A percentile compares a stretch with the other conserved stretches of the same genome.
Evolutionary conservation across 2,797 vertebrate species (phyloP).

Genomic region (Vespertilio murinus): DNA sequence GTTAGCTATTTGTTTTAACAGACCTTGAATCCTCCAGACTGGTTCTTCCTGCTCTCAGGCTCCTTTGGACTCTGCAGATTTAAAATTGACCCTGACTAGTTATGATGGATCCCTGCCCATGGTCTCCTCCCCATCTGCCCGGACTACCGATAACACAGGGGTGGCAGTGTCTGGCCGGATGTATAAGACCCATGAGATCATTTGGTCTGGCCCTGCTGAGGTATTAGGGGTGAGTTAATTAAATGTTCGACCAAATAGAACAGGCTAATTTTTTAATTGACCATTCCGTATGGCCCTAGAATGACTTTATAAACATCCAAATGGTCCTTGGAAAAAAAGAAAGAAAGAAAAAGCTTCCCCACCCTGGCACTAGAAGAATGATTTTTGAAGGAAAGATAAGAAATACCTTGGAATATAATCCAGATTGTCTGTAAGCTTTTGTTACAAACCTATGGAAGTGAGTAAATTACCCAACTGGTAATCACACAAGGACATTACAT

Average conservation of each 20-base stretch:
- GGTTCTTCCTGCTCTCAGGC: neutral
- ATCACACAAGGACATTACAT: neutral
- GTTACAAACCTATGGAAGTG: neutral
- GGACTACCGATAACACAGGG: neutral
- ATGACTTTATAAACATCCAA: no score
- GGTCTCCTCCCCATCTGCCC: neutral
- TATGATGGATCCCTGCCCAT: neutral
- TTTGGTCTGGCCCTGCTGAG: no score
- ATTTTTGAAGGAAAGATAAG: constrained; percentile 26
- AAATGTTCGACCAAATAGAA: no score
- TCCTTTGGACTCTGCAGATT: neutral
- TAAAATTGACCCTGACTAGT: neutral
- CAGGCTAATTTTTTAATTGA: no score
- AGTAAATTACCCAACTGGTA: neutral
- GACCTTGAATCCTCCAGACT: neutral
- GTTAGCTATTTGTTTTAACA: neutral
- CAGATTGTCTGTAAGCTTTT: neutral
- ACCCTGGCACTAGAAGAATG: neutral
- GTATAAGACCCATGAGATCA: no score
- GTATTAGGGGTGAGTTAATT: no score
- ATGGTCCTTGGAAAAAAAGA: no score
- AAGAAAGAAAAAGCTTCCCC: no score
- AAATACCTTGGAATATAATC: neutral
- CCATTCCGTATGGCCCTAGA: no score
- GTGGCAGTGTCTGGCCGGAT: no score